phyloP scores from a whole-genome alignment of 2,888 invertebrate species.

The Drosophila sordidula region DNA sequence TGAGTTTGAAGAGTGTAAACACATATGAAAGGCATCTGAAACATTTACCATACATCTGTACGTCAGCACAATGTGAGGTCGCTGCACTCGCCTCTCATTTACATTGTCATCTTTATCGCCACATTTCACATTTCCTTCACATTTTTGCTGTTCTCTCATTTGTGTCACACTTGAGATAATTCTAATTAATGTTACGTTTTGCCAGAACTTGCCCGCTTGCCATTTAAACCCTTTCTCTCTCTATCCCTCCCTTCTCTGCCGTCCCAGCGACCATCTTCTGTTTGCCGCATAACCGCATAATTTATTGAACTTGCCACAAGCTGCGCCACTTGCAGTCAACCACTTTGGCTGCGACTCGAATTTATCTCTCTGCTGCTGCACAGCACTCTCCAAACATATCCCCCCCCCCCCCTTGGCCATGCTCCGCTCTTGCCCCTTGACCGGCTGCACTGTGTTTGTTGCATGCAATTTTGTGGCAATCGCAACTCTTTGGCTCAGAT shows the following conservation, averaged over 20 bases:
- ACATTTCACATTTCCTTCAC: neutral
- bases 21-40: too few relatives aligned
- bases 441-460: neutral
- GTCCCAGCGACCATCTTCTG: neutral
- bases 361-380: conserved; percentile 19
- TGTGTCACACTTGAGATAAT: conserved; percentile 63
- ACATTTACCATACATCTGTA: too few relatives aligned
- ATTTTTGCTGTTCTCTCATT: neutral
- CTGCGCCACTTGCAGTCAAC: conserved; percentile 35
- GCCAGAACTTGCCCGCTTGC: neutral
- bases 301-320: conserved; percentile 55
- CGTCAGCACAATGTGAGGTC: neutral
- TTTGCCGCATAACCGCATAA: conserved; percentile 43
- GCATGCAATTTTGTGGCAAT: conserved; percentile 7
- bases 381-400: too few relatives aligned
- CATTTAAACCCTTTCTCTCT: neutral
- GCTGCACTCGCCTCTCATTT: neutral
- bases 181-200: conserved; percentile 56
- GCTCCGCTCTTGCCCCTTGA: neutral
- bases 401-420: neutral
- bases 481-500: neutral
- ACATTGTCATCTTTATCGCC: neutral
- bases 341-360: conserved; percentile 23
- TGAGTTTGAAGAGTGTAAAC: too few relatives aligned
- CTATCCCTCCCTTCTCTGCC: neutral